A percentile compares a stretch with the other conserved stretches of the same genome.
phyloP scores from a whole-genome alignment of 2,113 vertebrate species.

The Peucedramus taeniatus region DNA sequence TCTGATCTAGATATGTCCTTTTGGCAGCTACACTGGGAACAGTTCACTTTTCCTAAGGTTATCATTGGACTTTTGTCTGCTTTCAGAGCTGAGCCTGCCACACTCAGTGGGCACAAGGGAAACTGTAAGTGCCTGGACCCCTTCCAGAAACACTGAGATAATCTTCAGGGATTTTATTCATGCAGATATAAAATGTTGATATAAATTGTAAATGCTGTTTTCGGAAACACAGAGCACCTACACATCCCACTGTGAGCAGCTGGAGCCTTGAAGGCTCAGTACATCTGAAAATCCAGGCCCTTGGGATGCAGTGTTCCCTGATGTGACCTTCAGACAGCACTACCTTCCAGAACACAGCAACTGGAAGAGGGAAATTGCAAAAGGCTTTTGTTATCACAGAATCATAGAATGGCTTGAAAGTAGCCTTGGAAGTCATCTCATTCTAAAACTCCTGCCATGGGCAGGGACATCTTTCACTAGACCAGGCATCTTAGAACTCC shows the following conservation, averaged over 20 bases:
- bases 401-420: not conserved
- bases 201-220: not conserved
- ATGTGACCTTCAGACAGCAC: not conserved
- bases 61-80: not conserved
- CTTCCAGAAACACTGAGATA: not conserved
- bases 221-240: not conserved
- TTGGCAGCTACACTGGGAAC: not conserved
- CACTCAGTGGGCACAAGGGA: not conserved
- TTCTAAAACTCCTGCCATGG: not conserved
- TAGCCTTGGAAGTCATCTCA: not conserved
- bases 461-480: not conserved
- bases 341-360: not conserved
- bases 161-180: not conserved
- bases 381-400: not conserved
- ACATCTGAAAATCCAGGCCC: not conserved
- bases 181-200: not conserved
- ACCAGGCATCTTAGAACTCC: not conserved
- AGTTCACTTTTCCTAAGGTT: not conserved
- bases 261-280: not conserved
- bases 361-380: not conserved
- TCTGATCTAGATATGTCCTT: not conserved
- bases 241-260: not conserved
- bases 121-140: not conserved
- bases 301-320: not conserved
- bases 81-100: not conserved